Evolutionary conservation across 2,113 vertebrate species (phyloP).

Genomic region (Daboia siamensis): DNA sequence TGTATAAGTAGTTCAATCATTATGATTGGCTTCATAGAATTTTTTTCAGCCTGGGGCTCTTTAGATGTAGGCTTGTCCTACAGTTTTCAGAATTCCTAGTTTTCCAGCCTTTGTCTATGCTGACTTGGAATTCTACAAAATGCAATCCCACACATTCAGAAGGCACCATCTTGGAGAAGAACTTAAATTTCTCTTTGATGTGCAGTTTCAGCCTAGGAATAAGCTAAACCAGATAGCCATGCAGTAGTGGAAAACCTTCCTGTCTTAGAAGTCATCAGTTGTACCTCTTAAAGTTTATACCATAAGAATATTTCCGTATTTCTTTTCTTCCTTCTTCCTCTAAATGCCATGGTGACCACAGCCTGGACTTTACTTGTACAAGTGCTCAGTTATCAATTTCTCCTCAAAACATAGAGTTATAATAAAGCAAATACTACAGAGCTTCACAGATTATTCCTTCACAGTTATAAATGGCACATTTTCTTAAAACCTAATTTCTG

Average conservation of each 20-base stretch:
- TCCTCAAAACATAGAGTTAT: background rate
- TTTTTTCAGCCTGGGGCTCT: background rate
- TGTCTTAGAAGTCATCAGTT: background rate
- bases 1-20: background rate
- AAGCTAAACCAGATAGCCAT: background rate
- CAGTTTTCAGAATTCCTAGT: background rate
- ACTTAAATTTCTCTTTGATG: background rate
- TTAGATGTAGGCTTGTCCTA: background rate
- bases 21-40: background rate
- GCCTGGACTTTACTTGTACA: background rate
- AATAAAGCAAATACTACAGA: background rate
- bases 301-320: background rate
- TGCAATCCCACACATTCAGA: background rate
- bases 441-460: background rate
- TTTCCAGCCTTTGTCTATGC: background rate
- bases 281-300: background rate
- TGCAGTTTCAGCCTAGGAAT: background rate
- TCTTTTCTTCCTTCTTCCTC: background rate
- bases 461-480: background rate
- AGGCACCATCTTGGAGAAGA: background rate
- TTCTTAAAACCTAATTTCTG: background rate
- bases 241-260: background rate
- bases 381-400: background rate
- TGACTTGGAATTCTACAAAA: background rate
- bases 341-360: background rate